Conservation (phyloP, 2,797 vertebrate species). For the Presbytis comata region DNA sequence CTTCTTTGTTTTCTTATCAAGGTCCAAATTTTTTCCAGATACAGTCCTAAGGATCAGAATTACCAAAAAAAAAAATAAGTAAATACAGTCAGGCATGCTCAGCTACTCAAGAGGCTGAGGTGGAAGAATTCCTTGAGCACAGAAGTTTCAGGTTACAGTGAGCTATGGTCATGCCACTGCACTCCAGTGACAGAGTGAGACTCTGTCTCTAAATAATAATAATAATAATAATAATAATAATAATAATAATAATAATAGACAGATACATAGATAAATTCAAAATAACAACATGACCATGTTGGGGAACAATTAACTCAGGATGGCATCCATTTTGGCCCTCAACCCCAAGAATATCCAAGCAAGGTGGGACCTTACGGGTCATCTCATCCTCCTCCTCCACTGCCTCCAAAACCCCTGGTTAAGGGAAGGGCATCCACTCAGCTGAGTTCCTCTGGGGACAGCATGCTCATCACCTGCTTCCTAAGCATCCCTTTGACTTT, state of each 20-base stretch:
- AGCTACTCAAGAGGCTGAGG: not conserved
- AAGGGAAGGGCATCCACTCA: not conserved
- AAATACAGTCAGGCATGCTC: not conserved
- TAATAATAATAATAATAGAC: not conserved
- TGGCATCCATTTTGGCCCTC: not conserved
- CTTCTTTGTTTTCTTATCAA: not conserved
- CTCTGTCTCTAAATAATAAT: not conserved
- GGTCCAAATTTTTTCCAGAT: not conserved
- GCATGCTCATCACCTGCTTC: not conserved
- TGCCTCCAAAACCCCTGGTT: not conserved
- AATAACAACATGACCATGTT: not conserved
- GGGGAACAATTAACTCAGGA: not conserved
- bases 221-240: not conserved
- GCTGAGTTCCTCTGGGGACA: rapidly evolving
- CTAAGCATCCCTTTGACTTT: not conserved
- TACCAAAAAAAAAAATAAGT: not conserved
- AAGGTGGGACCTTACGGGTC: not conserved
- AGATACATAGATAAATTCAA: not conserved
- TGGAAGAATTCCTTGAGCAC: not conserved
- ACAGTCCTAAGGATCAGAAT: not conserved
- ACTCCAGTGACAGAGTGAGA: not conserved
- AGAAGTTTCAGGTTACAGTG: not conserved
- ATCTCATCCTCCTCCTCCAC: not conserved
- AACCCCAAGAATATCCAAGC: not conserved
- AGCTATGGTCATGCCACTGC: not conserved